phyloP scores from a whole-genome alignment of 2,113 vertebrate species.

The Hippocampus barbouri region DNA sequence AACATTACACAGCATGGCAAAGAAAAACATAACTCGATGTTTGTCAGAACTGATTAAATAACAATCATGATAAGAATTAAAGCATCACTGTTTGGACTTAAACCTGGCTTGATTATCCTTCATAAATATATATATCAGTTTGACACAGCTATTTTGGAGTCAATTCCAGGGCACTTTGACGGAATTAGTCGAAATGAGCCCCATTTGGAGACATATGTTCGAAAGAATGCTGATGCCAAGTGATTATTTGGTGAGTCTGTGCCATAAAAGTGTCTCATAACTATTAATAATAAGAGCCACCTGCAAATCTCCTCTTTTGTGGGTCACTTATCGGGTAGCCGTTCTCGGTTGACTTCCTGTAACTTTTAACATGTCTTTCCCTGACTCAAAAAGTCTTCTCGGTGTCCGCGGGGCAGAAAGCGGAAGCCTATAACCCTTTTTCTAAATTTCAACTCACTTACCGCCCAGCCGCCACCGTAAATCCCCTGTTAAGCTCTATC shows the following conservation, averaged over 20 bases:
- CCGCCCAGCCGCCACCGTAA: constrained; percentile 35
- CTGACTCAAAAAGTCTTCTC: not conserved
- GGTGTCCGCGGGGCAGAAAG: constrained; percentile 2
- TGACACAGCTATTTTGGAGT: not conserved
- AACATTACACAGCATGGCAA: constrained; percentile 2
- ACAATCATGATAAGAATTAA: not conserved
- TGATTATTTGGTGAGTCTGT: not conserved
- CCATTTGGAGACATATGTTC: not conserved
- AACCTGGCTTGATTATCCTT: not conserved
- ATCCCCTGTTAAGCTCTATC: constrained; percentile 46
- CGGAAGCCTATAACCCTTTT: not conserved
- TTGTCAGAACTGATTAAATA: not conserved
- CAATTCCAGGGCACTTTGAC: not conserved
- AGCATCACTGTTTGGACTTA: not conserved
- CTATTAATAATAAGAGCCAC: not conserved
- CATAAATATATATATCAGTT: too few relatives aligned
- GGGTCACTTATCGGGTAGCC: not conserved
- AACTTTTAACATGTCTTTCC: too few relatives aligned
- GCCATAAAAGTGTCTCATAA: not conserved
- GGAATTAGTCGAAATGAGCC: not conserved
- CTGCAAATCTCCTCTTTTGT: not conserved
- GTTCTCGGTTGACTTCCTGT: not conserved
- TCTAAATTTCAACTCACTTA: constrained; percentile 31
- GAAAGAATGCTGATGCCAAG: not conserved
- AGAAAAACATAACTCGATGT: not conserved